These are phyloP conservation scores for Neotoma lepida DNA, from an alignment of 2,113 vertebrate genomes.

Conservation along the genomic window DNA sequence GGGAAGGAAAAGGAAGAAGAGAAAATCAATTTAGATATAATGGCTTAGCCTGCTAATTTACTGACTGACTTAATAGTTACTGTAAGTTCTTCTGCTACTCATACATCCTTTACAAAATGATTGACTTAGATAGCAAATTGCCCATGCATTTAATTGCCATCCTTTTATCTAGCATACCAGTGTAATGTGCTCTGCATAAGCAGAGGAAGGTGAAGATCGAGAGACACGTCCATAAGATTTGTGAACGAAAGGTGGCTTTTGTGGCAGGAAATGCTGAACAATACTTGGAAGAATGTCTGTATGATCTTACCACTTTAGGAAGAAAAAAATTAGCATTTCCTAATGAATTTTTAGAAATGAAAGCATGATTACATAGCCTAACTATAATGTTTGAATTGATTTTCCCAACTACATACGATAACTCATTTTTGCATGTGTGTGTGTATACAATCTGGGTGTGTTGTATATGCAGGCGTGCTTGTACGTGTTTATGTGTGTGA, in stretches of 20 bases:
- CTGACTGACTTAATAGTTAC: conserved; percentile 72
- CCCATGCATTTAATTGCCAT: conserved; percentile 21
- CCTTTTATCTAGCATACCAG: background rate
- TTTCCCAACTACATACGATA: background rate
- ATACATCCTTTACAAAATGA: conserved; percentile 45
- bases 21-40: conserved; percentile 45
- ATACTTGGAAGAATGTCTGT: conserved; percentile 16
- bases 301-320: conserved; percentile 28
- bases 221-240: background rate
- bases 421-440: background rate
- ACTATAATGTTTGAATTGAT: conserved; percentile 5
- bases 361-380: background rate
- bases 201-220: conserved; percentile 17
- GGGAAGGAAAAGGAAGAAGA: conserved; percentile 70
- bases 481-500: background rate
- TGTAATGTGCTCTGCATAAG: conserved; percentile 16
- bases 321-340: background rate
- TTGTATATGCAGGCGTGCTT: background rate
- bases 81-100: conserved; percentile 68
- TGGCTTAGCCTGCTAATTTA: conserved; percentile 71
- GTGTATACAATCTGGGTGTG: too few relatives aligned
- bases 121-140: conserved; percentile 62
- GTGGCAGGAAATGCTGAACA: background rate
- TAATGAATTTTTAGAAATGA: conserved; percentile 31
- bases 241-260: conserved; percentile 52